Evolutionary conservation across 2,888 invertebrate species (phyloP).

Genomic region (Lordiphosa andalusiaca): DNA sequence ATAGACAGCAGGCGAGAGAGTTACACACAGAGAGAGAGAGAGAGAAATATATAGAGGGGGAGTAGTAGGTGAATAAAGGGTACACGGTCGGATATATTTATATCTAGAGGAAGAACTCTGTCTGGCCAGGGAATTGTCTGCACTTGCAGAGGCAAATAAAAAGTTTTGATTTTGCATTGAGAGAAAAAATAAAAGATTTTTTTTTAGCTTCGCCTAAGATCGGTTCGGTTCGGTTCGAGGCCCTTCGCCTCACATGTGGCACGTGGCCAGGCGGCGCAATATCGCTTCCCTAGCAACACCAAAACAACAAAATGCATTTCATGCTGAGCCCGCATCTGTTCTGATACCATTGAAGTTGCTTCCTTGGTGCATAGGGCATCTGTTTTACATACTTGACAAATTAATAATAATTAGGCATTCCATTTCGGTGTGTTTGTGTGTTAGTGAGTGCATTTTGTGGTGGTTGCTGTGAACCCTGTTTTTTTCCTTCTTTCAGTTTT

Average conservation of each 20-base stretch:
- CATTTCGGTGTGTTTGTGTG: constrained; percentile 8
- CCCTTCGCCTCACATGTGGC: constrained; percentile 24
- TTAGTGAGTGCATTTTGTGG: no score
- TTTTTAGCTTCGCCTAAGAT: constrained; percentile 1
- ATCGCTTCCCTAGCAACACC: constrained; percentile 5
- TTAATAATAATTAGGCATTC: constrained; percentile 68
- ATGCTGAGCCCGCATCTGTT: constrained; percentile 30
- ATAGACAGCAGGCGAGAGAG: constrained; percentile 34
- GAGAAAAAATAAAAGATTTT: constrained; percentile 25
- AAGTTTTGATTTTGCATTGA: constrained; percentile 61
- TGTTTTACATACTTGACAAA: constrained; percentile 74
- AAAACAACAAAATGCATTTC: constrained; percentile 14
- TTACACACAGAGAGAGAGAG: not conserved
- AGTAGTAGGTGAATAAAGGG: constrained; percentile 10
- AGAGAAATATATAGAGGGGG: not conserved
- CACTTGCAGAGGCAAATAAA: constrained; percentile 49
- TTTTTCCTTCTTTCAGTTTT: not conserved
- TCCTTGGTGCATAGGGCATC: constrained; percentile 52
- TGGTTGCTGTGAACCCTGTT: constrained; percentile 1
- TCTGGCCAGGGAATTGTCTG: constrained; percentile 55
- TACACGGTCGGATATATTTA: constrained; percentile 33
- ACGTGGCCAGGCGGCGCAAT: constrained; percentile 31
- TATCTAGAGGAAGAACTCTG: constrained; percentile 25
- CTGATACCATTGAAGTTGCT: constrained; percentile 16
- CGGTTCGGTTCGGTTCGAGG: constrained; percentile 33